Base-by-base conservation (phyloP, 2,113 vertebrate species). In the Calidris pugnax region DNA sequence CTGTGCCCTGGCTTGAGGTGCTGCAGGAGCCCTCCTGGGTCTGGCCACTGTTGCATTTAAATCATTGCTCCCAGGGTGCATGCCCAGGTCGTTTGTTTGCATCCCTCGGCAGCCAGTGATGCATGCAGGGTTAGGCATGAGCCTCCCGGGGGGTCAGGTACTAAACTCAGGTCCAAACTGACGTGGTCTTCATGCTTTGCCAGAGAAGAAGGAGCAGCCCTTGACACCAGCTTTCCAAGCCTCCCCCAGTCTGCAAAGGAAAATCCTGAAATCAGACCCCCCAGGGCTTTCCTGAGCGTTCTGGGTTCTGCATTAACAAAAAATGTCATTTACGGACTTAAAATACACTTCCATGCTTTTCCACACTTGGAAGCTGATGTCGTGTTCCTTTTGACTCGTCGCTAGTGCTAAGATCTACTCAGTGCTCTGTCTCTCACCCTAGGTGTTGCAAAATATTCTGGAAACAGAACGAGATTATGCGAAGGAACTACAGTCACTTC, bases 401-500 rank as follows among this genome's bases (percentile, higher is more conserved):
- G 0, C 63, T 60, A 64, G 77, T 93, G 63, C 68, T 85, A 75
- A 89, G 85, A 90, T 73, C 69, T 96, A 74, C 60, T 96, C 88
- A 89, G 86, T 94, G 45, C 87, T 97, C 83, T 97, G 78, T 98
- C 94, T 96, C 92, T 94, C 63, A 71, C 93, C 79, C 33, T 97
- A 99, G 99, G 99, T 99, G 56, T 98, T 99, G 68, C 99, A 99
- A 97, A 99, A 99, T 98, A 99, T 99, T 97, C 97, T 99, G 98
- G 99, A 99, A 94, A 99, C 99, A 45, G 99, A 99, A 97, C 98
- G 98, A 82, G 99, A 99, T 92, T 99, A 99, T 97, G 98, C 99
- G 53, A 99, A 99, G 98, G 99, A 99, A 93, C 98, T 99, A 33
- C 99, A 99, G 91, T 98, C 98, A 5, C 98, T 99, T 89, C 97